Conservation (phyloP, 2,888 invertebrate species). For the Hydropsyche betteni region DNA sequence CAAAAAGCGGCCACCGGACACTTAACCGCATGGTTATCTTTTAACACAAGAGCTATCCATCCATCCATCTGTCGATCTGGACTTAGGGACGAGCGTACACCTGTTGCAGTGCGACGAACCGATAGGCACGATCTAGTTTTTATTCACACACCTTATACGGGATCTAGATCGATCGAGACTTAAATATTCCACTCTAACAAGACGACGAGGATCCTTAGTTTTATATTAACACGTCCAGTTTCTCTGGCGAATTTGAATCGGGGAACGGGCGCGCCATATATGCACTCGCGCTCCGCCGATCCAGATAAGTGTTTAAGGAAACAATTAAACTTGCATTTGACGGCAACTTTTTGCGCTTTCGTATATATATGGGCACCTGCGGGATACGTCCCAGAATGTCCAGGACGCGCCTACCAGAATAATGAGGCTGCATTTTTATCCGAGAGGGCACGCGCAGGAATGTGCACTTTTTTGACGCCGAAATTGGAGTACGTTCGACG, state of each 20-base stretch:
- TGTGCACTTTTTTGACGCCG: not conserved
- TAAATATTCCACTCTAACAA: too few species aligned
- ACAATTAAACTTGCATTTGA: constrained; percentile 43
- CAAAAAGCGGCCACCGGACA: not conserved
- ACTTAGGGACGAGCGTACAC: not conserved
- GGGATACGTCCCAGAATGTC: constrained; percentile 9
- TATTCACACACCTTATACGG: not conserved
- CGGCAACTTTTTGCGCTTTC: constrained; percentile 39
- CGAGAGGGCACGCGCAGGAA: not conserved
- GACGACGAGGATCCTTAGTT: not conserved
- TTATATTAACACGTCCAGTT: not conserved
- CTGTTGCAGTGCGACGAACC: not conserved
- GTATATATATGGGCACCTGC: constrained; percentile 36
- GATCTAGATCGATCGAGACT: not conserved
- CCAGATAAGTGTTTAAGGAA: constrained; percentile 41
- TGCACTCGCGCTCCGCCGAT: constrained; percentile 1
- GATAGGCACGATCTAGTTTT: constrained; percentile 18
- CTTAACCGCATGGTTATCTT: too few species aligned
- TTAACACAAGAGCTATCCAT: too few species aligned
- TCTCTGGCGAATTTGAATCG: constrained; percentile 7
- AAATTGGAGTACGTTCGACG: not conserved
- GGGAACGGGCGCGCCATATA: constrained; percentile 33
- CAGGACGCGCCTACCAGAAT: constrained; percentile 11
- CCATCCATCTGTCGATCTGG: not conserved
- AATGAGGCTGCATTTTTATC: constrained; percentile 15